Base-by-base conservation (phyloP, 2,888 invertebrate species). In the Nebria brevicollis region DNA sequence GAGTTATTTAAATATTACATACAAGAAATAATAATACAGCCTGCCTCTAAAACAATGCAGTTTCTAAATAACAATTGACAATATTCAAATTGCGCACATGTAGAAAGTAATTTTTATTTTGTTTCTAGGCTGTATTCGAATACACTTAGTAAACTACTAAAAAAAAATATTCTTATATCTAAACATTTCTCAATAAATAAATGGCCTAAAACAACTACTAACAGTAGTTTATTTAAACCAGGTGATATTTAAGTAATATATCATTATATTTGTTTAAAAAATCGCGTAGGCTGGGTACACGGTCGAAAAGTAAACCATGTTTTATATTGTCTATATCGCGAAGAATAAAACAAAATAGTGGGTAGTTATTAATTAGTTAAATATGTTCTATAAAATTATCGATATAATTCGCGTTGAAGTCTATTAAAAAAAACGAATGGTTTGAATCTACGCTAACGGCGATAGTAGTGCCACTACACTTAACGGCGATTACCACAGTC, bases 1-100 rank as follows among this genome's bases (percentile, higher is more conserved):
- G n/a, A 79, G 79, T 73, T 81, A 81, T 81, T 81, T 81, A 81
- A 81, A 81, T 81, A 81, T 77, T 77, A 81, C 81, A 81, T 66
- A 81, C 81, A 77, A 81, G 73, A 77, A 81, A 81, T 81, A 81
- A 81, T 81, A 72, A 80, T 72, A 78, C 25, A 77, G 43, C 43
- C 65, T n/a, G 73, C 73, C 10, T 41, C 7, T 80, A 75, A 75
- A 80, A 80, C 80, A 80, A 80, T 80, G 80, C 74, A 65, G 75
- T 80, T 80, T 80, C 80, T 80, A 80, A 80, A 80, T 75, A 78
- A 80, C 80, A 80, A 80, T 80, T 80, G 80, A 80, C 80, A 75
- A 80, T 80, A 80, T 80, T 80, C 80, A 80, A 80, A 80, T 20
- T 80, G 72, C 4, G 68, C 34, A 80, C 75, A 80, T 80, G 80